Base-by-base conservation (phyloP, 2,888 invertebrate genomes). In the Leptopilina myrica region DNA sequence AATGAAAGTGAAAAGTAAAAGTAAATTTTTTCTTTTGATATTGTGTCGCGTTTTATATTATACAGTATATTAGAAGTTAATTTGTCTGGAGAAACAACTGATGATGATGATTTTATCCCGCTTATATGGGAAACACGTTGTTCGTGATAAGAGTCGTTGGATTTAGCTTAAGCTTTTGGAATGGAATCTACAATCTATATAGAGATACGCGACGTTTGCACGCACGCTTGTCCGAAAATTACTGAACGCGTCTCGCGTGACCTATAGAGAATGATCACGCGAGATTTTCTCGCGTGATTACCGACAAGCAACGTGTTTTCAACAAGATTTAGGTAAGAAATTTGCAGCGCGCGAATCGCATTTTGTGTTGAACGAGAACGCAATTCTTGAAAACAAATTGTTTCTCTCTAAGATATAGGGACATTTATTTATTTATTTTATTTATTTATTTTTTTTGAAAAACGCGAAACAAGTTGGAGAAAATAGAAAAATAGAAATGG, bases 121-220 rank as follows among this genome's bases (percentile, higher is more conserved):
- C 46, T 9, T 11, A 46, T 49, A 43, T 7, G 43, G 62, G 11
- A 26, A 56, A 59, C 53, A 73, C 14, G 56, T 53, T 69, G 69
- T 73, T 73, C 73, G 73, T 73, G 73, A 73, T 73, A 73, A 73
- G 73, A 53, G 73, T 56, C 53, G 73, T 33, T 73, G 56, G 56
- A 73, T 59, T 59, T n/a, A 56, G 73, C 73, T 73, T 73, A 59
- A 53, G 73, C 73, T 73, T 33, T 73, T 56, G 73, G 56, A 73
- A 73, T 33, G 56, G 53, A 73, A 73, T 73, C 73, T 73, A 80
- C 81, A 77, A 43, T 64, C 81, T 86, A 73, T 56, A 46, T 11
- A 73, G 86, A 87, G 86, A 86, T 86, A 87, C 85, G 86, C 83
- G 85, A 82, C 77, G 81, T 82, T 80, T 77, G 78, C 86, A 86